Evolutionary conservation across 2,113 vertebrate species (phyloP).

Genomic region (Rallus limicola): DNA sequence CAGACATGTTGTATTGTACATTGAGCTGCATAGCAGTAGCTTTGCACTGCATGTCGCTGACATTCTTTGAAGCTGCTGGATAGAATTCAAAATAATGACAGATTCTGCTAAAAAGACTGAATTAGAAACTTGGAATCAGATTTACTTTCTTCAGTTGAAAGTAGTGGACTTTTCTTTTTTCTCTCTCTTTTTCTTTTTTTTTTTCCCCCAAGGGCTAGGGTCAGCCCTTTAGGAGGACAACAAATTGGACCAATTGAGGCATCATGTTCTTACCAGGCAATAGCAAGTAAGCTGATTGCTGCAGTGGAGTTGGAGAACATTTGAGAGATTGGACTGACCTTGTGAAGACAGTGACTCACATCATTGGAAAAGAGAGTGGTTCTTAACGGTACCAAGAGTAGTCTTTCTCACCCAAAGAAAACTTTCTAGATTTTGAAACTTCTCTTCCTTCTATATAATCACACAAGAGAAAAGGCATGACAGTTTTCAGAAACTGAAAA

Average conservation of each 20-base stretch:
- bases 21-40: background rate
- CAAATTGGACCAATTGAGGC: background rate
- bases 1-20: background rate
- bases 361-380: background rate
- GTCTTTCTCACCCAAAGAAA: background rate
- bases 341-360: background rate
- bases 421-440: background rate
- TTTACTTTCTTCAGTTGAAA: background rate
- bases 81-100: background rate
- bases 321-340: background rate
- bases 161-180: background rate
- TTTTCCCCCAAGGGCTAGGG: background rate
- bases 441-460: background rate
- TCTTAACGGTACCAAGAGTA: background rate
- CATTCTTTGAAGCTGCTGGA: background rate
- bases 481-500: background rate
- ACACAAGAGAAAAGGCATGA: background rate
- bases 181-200: background rate
- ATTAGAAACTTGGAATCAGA: background rate
- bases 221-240: background rate
- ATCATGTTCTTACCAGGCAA: background rate
- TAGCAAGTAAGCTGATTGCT: background rate
- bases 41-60: background rate
- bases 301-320: background rate
- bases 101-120: background rate